phyloP scores from a whole-genome alignment of 2,797 vertebrate genomes.

The Nyctibius grandis region DNA sequence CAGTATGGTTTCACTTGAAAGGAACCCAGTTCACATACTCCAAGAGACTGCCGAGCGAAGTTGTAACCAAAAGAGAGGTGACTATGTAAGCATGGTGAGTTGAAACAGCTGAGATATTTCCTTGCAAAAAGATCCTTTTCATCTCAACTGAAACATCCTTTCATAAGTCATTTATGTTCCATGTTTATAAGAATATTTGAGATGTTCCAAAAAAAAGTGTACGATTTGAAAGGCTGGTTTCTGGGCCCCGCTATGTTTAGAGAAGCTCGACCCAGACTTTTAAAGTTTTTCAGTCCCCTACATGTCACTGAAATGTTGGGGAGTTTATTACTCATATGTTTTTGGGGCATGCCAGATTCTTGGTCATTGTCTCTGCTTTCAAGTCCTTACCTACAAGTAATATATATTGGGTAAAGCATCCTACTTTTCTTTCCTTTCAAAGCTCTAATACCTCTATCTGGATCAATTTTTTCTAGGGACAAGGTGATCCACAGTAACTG shows the following conservation, averaged over 20 bases:
- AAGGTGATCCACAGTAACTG: neutral
- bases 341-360: accelerated
- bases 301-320: neutral
- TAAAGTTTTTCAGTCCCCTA: neutral
- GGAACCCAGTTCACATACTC: neutral
- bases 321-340: accelerated
- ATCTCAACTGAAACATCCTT: neutral
- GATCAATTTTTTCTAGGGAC: neutral
- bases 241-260: neutral
- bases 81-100: neutral
- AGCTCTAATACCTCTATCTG: neutral
- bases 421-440: neutral
- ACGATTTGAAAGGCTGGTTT: neutral
- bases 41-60: neutral
- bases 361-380: neutral
- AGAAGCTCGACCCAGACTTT: neutral
- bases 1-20: neutral
- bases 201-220: accelerated
- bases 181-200: neutral
- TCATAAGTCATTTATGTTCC: neutral
- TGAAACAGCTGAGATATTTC: neutral
- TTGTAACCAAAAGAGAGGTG: neutral
- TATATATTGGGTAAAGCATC: accelerated
- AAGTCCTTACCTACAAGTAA: neutral
- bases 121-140: neutral